Percentiles rank a stretch among this genome's conserved stretches.
These are phyloP conservation scores for Haliclystus octoradiatus DNA, from an alignment of 30 jellyfish, hydroid and myxozoan species.

Conservation along the genomic window DNA sequence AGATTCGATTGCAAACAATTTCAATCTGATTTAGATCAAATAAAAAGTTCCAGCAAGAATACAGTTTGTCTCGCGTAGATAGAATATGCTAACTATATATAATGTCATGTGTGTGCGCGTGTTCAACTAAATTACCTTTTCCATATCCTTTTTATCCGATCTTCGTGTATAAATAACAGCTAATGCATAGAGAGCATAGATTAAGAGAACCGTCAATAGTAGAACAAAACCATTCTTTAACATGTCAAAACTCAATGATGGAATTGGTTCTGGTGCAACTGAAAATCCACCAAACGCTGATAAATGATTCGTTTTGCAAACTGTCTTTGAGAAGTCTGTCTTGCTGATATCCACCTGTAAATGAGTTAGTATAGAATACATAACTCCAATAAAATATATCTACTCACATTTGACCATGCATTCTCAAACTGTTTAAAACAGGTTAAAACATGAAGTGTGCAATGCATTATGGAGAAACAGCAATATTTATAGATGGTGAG, in stretches of 20 bases:
- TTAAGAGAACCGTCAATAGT: constrained; percentile 35
- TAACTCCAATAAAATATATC: too few relatives aligned
- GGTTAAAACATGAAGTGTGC: too few relatives aligned
- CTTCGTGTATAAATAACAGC: constrained; percentile 72
- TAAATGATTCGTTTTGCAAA: constrained; percentile 65
- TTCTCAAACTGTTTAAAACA: too few relatives aligned
- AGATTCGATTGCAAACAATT: too few relatives aligned
- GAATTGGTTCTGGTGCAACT: constrained; percentile 82
- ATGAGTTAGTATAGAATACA: background rate
- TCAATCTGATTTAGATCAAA: too few relatives aligned
- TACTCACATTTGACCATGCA: too few relatives aligned
- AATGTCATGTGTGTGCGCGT: too few relatives aligned
- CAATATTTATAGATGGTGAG: too few relatives aligned
- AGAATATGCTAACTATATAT: too few relatives aligned
- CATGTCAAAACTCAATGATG: constrained; percentile 79
- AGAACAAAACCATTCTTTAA: constrained; percentile 58
- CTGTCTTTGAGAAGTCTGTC: constrained; percentile 34
- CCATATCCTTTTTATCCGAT: constrained; percentile 57
- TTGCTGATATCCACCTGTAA: constrained; percentile 26
- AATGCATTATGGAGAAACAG: too few relatives aligned
- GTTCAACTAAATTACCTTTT: constrained; percentile 42
- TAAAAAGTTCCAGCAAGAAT: too few relatives aligned
- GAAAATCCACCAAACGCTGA: constrained; percentile 87
- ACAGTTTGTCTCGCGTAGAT: too few relatives aligned
- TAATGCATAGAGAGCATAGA: constrained; percentile 24